Percentiles rank a stretch among this genome's conserved stretches.
phyloP scores from a whole-genome alignment of 1,140 invertebrate species.

The Pachypsylla venusta region DNA sequence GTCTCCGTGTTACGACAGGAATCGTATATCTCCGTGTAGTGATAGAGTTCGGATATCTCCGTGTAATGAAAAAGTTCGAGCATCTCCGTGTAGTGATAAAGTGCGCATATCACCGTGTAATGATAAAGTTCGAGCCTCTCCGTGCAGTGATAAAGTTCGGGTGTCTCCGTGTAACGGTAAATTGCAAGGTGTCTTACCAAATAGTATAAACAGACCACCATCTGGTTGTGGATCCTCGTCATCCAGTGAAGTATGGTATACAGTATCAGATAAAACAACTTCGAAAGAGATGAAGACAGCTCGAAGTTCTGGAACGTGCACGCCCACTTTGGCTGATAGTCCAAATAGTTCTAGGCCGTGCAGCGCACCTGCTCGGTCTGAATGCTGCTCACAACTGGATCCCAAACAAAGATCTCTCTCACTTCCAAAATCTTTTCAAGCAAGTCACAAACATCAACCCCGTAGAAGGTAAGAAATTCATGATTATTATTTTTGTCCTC shows the following conservation, averaged over 20 bases:
- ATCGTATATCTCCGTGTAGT: neutral
- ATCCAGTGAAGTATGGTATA: constrained; percentile 13
- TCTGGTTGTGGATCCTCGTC: constrained; percentile 6
- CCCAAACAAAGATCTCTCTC: constrained; percentile 43
- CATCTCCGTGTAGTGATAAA: neutral
- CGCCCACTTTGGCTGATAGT: constrained; percentile 21
- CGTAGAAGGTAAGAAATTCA: neutral
- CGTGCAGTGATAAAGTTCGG: neutral
- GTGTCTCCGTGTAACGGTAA: neutral
- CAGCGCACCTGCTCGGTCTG: constrained; percentile 27
- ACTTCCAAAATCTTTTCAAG: constrained; percentile 42
- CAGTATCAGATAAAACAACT: constrained; percentile 11
- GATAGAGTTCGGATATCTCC: neutral
- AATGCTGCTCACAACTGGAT: constrained; percentile 29
- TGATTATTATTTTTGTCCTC: too few species aligned
- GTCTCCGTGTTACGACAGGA: neutral
- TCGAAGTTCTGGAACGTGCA: neutral
- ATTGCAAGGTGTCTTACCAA: neutral
- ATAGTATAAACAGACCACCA: neutral
- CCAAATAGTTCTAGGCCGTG: constrained; percentile 38
- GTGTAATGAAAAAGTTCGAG: neutral
- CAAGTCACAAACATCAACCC: constrained; percentile 4
- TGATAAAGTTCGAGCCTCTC: neutral
- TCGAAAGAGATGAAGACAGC: constrained; percentile 12
- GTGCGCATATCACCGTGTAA: neutral